Conservation (phyloP, 30 jellyfish, hydroid and myxozoan genomes). For the Cassiopea xamachana region DNA sequence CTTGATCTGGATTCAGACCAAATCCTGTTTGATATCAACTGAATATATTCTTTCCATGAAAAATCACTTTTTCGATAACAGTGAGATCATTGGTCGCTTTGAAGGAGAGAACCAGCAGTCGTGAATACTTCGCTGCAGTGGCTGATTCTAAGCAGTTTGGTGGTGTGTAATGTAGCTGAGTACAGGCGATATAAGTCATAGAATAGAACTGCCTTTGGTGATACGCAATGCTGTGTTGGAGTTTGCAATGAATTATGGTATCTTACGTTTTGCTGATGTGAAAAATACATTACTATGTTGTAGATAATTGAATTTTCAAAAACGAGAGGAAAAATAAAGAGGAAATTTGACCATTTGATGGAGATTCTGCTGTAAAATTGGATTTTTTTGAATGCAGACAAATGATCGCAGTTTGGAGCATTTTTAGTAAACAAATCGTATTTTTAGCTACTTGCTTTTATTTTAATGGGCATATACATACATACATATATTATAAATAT, state of each 20-base stretch:
- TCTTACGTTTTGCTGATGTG: background rate
- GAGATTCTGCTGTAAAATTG: slow-evolving; percentile 35
- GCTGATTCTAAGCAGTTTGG: background rate
- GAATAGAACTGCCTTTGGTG: too few relatives aligned
- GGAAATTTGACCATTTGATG: slow-evolving; percentile 53
- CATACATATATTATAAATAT: background rate
- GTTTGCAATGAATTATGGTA: too few relatives aligned
- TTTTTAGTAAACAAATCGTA: background rate
- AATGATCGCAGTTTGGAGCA: background rate
- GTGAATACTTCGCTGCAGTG: background rate
- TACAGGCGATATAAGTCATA: background rate
- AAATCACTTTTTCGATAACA: background rate
- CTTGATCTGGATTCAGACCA: background rate
- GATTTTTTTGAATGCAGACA: slow-evolving; percentile 6
- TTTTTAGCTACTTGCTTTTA: slow-evolving; percentile 6
- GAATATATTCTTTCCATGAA: background rate
- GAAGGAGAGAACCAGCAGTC: background rate
- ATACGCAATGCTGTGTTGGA: too few relatives aligned
- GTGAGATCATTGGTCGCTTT: background rate
- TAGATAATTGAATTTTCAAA: slow-evolving; percentile 24
- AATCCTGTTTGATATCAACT: background rate
- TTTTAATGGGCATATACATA: background rate
- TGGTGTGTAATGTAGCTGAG: background rate
- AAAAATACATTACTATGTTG: background rate
- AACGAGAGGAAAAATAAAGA: slow-evolving; percentile 1